A percentile compares a stretch with the other conserved stretches of the same genome.
phyloP scores from a whole-genome alignment of 2,888 invertebrate genomes.

The Phyto melanocephala region DNA sequence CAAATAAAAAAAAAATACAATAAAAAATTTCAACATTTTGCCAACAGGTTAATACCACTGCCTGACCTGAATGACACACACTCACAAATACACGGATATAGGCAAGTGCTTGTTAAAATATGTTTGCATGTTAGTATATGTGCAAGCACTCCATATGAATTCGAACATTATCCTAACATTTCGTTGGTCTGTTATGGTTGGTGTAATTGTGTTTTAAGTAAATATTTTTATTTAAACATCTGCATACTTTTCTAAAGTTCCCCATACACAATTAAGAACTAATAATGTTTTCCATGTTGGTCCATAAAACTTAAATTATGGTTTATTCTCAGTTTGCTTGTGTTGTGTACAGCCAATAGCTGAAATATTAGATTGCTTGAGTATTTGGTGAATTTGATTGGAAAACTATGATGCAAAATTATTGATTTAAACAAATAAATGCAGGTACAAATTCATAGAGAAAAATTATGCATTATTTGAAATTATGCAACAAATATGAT shows the following conservation, averaged over 20 bases:
- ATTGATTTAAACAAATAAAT: no score
- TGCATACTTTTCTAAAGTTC: background rate
- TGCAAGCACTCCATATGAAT: background rate
- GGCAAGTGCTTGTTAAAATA: background rate
- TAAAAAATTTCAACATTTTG: slow-evolving; percentile 21
- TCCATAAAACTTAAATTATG: background rate
- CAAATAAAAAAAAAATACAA: slow-evolving; percentile 22
- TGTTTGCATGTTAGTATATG: background rate
- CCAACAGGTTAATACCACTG: slow-evolving; percentile 4
- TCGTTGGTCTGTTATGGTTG: no score
- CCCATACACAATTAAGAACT: background rate
- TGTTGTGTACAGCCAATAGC: background rate
- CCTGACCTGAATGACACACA: background rate
- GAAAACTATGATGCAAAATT: no score
- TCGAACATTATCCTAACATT: background rate
- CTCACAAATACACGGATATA: background rate
- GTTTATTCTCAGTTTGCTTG: background rate
- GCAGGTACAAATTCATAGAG: no score
- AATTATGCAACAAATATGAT: no score
- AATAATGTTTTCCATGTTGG: background rate
- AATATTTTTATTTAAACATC: background rate
- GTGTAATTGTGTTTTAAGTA: background rate
- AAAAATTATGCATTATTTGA: no score
- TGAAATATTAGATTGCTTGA: background rate
- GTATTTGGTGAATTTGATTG: background rate